Evolutionary conservation across 2,797 vertebrate genomes (phyloP).

Genomic region (Pogoniulus pusillus): DNA sequence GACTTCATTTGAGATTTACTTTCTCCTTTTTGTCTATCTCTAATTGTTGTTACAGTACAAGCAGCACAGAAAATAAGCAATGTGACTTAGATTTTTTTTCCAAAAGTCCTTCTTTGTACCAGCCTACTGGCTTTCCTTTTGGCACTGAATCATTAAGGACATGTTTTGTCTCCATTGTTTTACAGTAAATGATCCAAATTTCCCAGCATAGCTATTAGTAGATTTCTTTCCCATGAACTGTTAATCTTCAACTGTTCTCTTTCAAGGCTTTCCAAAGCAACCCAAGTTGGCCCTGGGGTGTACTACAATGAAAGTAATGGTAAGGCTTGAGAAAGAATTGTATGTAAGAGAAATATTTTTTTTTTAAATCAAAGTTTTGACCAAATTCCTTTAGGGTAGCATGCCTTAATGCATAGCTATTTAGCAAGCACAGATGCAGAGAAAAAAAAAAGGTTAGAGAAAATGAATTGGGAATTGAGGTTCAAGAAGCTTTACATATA

Average conservation of each 20-base stretch:
- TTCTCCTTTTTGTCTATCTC: neutral
- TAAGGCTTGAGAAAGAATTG: neutral
- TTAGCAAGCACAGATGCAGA: constrained; percentile 12
- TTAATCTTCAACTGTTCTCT: neutral
- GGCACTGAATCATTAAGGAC: neutral
- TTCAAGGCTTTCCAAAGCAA: constrained; percentile 22
- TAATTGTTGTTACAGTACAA: neutral
- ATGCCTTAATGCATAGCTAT: constrained; percentile 15
- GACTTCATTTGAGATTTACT: neutral
- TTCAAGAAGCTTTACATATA: constrained; percentile 29
- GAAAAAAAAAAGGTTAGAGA: constrained; percentile 9
- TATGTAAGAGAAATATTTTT: neutral
- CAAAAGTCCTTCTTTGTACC: neutral
- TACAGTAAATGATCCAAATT: neutral
- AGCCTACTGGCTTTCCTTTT: neutral
- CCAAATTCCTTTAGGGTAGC: constrained; percentile 21
- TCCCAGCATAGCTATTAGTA: neutral
- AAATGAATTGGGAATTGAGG: constrained; percentile 6
- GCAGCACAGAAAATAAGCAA: neutral
- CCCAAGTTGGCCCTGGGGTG: neutral
- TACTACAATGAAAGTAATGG: neutral
- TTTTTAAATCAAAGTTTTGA: constrained; percentile 29
- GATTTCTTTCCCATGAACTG: neutral
- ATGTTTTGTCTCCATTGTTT: neutral
- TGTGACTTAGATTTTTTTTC: neutral